phyloP scores from a whole-genome alignment of 2,888 invertebrate species.

The Melanargia galathea region DNA sequence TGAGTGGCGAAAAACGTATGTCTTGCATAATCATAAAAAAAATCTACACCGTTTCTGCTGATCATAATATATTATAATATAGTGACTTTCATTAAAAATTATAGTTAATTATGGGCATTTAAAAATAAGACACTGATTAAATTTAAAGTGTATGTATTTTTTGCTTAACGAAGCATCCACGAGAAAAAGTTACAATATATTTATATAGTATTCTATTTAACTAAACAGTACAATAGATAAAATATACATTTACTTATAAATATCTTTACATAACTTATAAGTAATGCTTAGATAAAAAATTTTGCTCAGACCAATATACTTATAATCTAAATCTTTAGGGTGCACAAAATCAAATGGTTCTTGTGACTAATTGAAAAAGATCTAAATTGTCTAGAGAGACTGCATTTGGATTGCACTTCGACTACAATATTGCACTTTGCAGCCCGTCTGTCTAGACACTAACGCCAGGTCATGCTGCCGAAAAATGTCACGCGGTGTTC shows the following conservation, averaged over 20 bases:
- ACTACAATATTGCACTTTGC: no score
- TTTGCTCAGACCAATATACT: constrained; percentile 37
- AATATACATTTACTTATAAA: constrained; percentile 40
- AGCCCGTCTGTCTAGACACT: no score
- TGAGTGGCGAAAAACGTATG: no score
- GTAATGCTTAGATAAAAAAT: constrained; percentile 37
- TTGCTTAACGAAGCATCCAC: constrained; percentile 35
- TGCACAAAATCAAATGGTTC: constrained; percentile 15
- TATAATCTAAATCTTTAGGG: constrained; percentile 24
- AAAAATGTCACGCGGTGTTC: no score
- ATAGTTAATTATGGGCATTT: no score
- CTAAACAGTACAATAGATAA: constrained; percentile 38
- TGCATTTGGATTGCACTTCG: neutral
- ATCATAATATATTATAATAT: no score
- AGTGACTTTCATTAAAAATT: no score
- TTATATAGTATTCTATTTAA: constrained; percentile 19
- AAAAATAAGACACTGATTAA: constrained; percentile 21
- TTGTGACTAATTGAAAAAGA: constrained; percentile 21
- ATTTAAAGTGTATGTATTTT: constrained; percentile 36
- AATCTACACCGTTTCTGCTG: no score
- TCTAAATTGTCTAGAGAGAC: neutral
- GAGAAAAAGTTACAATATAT: constrained; percentile 28
- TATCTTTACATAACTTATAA: constrained; percentile 37
- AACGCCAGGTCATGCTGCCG: neutral
- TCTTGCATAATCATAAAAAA: no score